Base-by-base conservation (phyloP, 2,797 vertebrate genomes). In the Iguana delicatissima region DNA sequence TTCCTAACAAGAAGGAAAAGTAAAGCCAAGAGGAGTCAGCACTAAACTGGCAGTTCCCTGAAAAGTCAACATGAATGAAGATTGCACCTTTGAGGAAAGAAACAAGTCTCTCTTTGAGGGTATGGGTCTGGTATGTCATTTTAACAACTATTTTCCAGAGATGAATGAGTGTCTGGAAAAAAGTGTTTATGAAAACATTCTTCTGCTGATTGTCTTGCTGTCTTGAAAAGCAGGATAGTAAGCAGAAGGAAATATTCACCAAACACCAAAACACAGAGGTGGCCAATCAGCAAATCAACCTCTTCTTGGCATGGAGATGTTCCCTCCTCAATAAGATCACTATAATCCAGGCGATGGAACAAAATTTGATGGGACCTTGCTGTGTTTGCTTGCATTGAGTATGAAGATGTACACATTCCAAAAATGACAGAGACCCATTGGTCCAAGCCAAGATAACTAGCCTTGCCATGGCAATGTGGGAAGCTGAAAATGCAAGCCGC, bases 141-240 rank as follows among this genome's bases (percentile, higher is more conserved):
- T 74, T 85, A 26, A 42, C 46, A 87, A 50, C 29, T 76, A 87
- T 92, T 93, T 95, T 93, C 92, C 90, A 93, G 89, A 90, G 89
- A 92, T 89, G 92, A 96, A 94, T 77, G 88, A 89, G 91, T 87
- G 89, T 95, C 92, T 95, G 90, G 90, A 92, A 95, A 93, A 74
- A 0, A 57, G 46, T 92, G 87, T 93, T 93, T 93, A 93, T 73
- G 69, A 91, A 96, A 94, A 91, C 92, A 94, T 95, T 95, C 91
- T 87, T 95, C 77, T 86, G 88, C 89, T 92, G 89, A 95, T 95
- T 93, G 92, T 96, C 93, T 93, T 72, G 8, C 89, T 90, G 67
- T 85, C 91, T 80, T 88, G 38, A 84, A 84, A 79, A 80, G 38
- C 46, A 91, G 85, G 69, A 84, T 88, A 50, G 67, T 46, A 50